These are phyloP conservation scores for Neosilurus hyrtlii DNA, from an alignment of 2,797 vertebrate species.

Conservation along the genomic window DNA sequence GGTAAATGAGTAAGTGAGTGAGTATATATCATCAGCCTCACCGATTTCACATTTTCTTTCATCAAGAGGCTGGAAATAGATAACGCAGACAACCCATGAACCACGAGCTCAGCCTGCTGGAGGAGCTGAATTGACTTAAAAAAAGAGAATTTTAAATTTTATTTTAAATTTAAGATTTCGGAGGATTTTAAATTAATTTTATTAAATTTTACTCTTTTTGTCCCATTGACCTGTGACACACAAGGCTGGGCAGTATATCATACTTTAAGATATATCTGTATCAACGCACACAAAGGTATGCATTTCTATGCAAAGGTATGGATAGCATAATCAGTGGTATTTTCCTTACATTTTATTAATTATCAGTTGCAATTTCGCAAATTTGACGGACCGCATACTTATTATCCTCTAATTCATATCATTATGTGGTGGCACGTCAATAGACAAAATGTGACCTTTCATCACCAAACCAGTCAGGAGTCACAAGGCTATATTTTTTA, in stretches of 20 bases:
- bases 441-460: neutral
- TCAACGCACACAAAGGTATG: neutral
- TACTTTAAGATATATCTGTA: neutral
- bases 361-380: neutral
- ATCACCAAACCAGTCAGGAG: no score
- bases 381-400: no score
- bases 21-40: neutral
- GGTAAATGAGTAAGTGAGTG: no score
- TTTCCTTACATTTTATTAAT: neutral
- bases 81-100: slow-evolving; percentile 6
- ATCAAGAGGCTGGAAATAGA: slow-evolving; percentile 16
- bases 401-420: neutral
- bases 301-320: neutral
- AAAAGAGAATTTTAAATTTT: no score
- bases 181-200: no score
- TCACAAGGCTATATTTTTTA: no score
- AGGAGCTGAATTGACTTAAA: slow-evolving; percentile 55
- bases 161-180: no score
- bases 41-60: slow-evolving; percentile 8
- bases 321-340: neutral
- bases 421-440: neutral
- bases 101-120: slow-evolving; percentile 48
- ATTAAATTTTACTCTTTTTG: slow-evolving; percentile 51
- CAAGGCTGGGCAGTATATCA: neutral
- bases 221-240: slow-evolving; percentile 53